These are phyloP conservation scores for Callionymus lyra DNA, from an alignment of 2,113 vertebrate species.

Conservation along the genomic window DNA sequence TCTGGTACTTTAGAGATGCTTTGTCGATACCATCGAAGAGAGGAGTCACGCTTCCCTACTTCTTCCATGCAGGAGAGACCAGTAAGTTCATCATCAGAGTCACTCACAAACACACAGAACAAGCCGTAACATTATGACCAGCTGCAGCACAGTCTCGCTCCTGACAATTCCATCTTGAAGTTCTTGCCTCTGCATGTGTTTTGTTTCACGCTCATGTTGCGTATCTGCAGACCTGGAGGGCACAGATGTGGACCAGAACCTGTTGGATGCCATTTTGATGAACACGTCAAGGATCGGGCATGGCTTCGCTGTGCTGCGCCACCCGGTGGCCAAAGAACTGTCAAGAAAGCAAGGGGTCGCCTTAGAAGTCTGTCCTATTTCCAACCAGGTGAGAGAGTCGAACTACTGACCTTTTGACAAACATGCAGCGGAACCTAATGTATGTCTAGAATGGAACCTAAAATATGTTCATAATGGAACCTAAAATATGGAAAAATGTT, in stretches of 20 bases:
- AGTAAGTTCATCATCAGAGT: slow-evolving; percentile 66
- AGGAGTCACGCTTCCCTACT: slow-evolving; percentile 73
- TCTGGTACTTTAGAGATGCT: slow-evolving; percentile 76
- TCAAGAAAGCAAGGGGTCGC: slow-evolving; percentile 72
- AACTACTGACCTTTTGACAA: neutral
- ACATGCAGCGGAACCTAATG: too few species aligned
- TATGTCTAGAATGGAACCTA: too few species aligned
- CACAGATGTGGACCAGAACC: slow-evolving; percentile 74
- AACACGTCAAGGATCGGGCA: slow-evolving; percentile 86
- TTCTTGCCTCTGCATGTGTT: too few species aligned
- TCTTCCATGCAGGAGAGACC: slow-evolving; percentile 89
- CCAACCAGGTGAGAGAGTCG: slow-evolving; percentile 77
- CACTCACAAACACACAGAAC: too few species aligned
- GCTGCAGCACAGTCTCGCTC: too few species aligned
- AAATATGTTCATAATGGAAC: too few species aligned
- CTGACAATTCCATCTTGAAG: too few species aligned
- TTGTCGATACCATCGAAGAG: slow-evolving; percentile 65
- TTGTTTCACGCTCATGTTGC: too few species aligned
- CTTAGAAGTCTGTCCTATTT: slow-evolving; percentile 85
- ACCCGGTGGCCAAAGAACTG: slow-evolving; percentile 68
- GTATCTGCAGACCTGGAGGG: slow-evolving; percentile 70
- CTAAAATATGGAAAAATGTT: too few species aligned
- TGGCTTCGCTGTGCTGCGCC: slow-evolving; percentile 76
- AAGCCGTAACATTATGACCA: too few species aligned
- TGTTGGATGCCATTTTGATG: slow-evolving; percentile 79